Conservation (phyloP, 2,888 invertebrate genomes). For the Lasioglossum figueresi region DNA sequence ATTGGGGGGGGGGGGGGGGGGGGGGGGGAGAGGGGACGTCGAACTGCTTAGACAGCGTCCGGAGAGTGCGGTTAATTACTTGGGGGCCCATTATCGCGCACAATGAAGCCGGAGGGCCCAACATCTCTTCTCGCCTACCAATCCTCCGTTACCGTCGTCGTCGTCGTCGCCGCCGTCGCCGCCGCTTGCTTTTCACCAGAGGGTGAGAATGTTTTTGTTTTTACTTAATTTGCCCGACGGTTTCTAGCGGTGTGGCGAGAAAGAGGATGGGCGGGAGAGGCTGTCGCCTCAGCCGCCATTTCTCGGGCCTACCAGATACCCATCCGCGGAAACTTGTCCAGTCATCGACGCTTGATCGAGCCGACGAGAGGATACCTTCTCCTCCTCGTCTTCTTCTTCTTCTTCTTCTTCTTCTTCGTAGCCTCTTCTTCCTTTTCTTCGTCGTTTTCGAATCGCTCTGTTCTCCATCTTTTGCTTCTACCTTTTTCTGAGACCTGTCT, state of each 20-base stretch:
- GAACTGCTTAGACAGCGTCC: conserved; percentile 31
- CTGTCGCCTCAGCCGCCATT: conserved; percentile 72
- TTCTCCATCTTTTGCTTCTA: conserved; percentile 48
- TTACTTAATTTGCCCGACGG: conserved; percentile 78
- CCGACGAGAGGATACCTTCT: conserved; percentile 76
- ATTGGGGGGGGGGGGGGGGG: no score
- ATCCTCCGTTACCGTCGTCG: conserved; percentile 18
- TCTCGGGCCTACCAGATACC: conserved; percentile 69
- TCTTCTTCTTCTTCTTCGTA: conserved; percentile 41
- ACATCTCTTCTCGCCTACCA: conserved; percentile 60
- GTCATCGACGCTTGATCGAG: conserved; percentile 82
- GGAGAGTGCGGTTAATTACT: conserved; percentile 70
- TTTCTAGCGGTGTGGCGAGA: conserved; percentile 25
- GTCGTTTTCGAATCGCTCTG: conserved; percentile 27
- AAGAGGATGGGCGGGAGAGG: conserved; percentile 54
- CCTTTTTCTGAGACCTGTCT: conserved; percentile 40
- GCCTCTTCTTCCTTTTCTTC: conserved; percentile 42
- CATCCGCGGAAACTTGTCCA: conserved; percentile 77
- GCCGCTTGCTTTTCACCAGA: background rate
- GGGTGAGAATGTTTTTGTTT: conserved; percentile 76
- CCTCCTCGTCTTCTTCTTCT: conserved; percentile 39
- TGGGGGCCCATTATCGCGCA: conserved; percentile 68
- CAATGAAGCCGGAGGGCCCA: conserved; percentile 51
- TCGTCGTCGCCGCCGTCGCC: conserved; percentile 12
- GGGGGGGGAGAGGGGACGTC: background rate